Base-by-base conservation (phyloP, 2,888 invertebrate species). In the Perizoma flavofasciatum region DNA sequence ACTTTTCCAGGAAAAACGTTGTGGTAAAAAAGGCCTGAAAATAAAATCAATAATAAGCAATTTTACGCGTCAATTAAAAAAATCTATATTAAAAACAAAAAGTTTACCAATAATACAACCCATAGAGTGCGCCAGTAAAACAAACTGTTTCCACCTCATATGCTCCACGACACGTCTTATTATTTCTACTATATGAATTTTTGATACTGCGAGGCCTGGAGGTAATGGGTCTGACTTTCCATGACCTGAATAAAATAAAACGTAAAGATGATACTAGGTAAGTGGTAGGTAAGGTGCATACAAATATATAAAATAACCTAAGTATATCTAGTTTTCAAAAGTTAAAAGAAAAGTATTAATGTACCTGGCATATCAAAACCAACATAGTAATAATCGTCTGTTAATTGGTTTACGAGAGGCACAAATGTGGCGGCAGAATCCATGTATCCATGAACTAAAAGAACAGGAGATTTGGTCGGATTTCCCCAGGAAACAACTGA, bases 341-440 rank as follows among this genome's bases (percentile, higher is more conserved):
- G 22, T 22, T 22, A 22, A 22, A 22, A 2, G 22, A 22, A 22
- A 22, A 22, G 22, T 22, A 22, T 22, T 22, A 22, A 2, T 22
- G 22, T 61, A 78, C 78, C 92, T 45, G 94, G 94, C 57, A 93
- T 76, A 72, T 94, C 94, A 52, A 78, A 62, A 5, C 66, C 76
- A 10, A 81, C 78, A 52, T 77, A 79, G 39, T 75, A 76, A 59
- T 75, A 75, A 44, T 63, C 76, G 61, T 72, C 73, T 5, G 93
- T 88, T 22, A 94, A 71, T 32, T 87, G 67, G n/a, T 92, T 88
- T n/a, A 93, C 84, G 41, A 94, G 69, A 7, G 81, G 76, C 59
- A 93, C 91, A 70, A 93, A 94, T 1, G 93, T 86, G 0, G 93
- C 94, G 5, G 92, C 93, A 69, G 93, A 94, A 73, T 94, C 94